These are phyloP conservation scores for Dendrolimus houi DNA, from an alignment of 2,888 invertebrate genomes.

Conservation along the genomic window DNA sequence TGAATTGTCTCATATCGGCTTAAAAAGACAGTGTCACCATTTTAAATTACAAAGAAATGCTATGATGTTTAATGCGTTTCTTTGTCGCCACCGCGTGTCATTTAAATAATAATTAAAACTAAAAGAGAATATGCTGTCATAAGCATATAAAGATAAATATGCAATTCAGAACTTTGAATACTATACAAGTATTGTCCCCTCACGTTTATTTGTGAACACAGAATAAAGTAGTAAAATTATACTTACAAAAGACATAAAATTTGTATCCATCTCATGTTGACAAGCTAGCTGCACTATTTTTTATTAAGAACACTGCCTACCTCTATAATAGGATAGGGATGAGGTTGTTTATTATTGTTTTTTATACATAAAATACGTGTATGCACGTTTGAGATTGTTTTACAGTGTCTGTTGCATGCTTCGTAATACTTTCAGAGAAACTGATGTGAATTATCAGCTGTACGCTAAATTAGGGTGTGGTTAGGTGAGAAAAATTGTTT, in stretches of 20 bases:
- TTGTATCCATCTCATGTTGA: slow-evolving; percentile 27
- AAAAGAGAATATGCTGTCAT: slow-evolving; percentile 1
- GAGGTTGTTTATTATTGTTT: too few species aligned
- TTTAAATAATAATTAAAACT: not conserved
- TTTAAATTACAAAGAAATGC: too few species aligned
- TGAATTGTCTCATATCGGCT: too few species aligned
- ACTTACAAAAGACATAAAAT: slow-evolving; percentile 33
- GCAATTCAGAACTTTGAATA: not conserved
- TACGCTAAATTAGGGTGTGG: slow-evolving; percentile 30
- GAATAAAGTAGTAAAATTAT: not conserved
- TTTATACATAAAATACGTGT: not conserved
- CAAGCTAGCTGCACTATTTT: too few species aligned
- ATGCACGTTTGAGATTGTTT: not conserved
- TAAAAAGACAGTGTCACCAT: too few species aligned
- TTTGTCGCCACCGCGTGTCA: too few species aligned
- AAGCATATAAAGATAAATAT: slow-evolving; percentile 2
- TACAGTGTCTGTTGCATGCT: not conserved
- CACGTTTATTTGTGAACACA: too few species aligned
- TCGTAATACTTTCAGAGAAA: slow-evolving; percentile 18
- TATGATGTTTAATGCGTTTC: too few species aligned
- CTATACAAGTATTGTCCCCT: too few species aligned
- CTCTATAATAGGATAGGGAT: too few species aligned
- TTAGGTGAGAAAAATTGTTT: too few species aligned
- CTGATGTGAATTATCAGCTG: slow-evolving; percentile 28
- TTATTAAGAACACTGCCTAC: too few species aligned